Evolutionary conservation across 2,797 vertebrate genomes (phyloP).

Genomic region (Enteromius afrohamiltoni): DNA sequence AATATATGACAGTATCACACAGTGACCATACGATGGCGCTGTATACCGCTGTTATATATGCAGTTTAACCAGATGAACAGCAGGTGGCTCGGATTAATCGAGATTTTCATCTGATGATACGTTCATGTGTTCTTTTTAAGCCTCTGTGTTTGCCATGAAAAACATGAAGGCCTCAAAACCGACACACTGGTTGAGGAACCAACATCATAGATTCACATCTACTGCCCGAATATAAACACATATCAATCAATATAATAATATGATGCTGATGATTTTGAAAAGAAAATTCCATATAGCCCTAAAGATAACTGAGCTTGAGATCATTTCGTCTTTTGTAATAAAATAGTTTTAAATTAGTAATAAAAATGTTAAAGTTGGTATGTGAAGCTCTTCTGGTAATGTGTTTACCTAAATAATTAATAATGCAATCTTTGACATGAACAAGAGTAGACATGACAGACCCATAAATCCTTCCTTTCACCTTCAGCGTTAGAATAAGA

Average conservation of each 20-base stretch:
- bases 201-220: not conserved
- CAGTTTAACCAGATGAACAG: constrained; percentile 54
- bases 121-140: constrained; percentile 28
- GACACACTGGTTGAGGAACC: not conserved
- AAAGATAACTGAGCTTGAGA: not conserved
- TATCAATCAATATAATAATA: not conserved
- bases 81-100: constrained; percentile 72
- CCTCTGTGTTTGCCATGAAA: constrained; percentile 20
- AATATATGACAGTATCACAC: not conserved
- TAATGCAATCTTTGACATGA: not conserved
- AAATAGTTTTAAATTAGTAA: not conserved
- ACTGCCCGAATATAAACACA: not conserved
- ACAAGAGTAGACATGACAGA: not conserved
- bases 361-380: not conserved
- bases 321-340: not conserved
- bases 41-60: constrained; percentile 53
- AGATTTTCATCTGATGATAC: constrained; percentile 10
- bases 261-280: not conserved
- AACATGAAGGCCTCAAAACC: not conserved
- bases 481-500: not conserved
- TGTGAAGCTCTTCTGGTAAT: not conserved
- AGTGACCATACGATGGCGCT: constrained; percentile 59
- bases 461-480: not conserved
- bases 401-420: not conserved
- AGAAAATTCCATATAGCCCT: not conserved